These are phyloP conservation scores for Rapana venosa DNA, from an alignment of 2,888 invertebrate genomes.

Conservation along the genomic window DNA sequence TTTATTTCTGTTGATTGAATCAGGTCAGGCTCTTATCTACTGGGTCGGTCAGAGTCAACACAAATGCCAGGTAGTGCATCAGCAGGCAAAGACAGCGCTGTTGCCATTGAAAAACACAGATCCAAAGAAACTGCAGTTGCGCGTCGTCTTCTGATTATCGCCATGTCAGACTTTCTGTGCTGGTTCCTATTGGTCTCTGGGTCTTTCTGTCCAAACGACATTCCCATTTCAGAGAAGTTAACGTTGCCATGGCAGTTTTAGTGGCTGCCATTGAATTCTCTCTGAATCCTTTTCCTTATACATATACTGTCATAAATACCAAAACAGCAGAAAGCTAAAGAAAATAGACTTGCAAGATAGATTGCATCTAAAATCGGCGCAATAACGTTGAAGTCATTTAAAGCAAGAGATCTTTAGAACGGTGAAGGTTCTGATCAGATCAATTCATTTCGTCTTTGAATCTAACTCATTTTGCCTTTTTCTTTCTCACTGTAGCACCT, in stretches of 20 bases:
- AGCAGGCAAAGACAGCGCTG: not conserved
- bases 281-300: slow-evolving; percentile 18
- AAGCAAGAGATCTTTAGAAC: too few relatives aligned
- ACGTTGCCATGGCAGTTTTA: not conserved
- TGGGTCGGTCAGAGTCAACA: slow-evolving; percentile 1
- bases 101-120: not conserved
- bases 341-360: not conserved
- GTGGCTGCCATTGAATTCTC: slow-evolving; percentile 19
- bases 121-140: not conserved
- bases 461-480: too few relatives aligned
- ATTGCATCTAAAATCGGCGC: not conserved
- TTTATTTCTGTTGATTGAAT: not conserved
- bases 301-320: not conserved
- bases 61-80: not conserved
- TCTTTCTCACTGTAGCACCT: too few relatives aligned
- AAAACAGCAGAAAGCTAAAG: not conserved
- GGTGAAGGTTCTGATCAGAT: too few relatives aligned
- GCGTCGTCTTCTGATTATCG: slow-evolving; percentile 10
- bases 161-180: slow-evolving; percentile 33
- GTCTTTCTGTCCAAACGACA: not conserved
- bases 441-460: too few relatives aligned
- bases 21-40: slow-evolving; percentile 5
- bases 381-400: not conserved
- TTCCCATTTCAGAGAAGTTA: not conserved
- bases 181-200: slow-evolving; percentile 25